Evolutionary conservation across 2,797 vertebrate genomes (phyloP).

Genomic region (Coreius guichenoti): DNA sequence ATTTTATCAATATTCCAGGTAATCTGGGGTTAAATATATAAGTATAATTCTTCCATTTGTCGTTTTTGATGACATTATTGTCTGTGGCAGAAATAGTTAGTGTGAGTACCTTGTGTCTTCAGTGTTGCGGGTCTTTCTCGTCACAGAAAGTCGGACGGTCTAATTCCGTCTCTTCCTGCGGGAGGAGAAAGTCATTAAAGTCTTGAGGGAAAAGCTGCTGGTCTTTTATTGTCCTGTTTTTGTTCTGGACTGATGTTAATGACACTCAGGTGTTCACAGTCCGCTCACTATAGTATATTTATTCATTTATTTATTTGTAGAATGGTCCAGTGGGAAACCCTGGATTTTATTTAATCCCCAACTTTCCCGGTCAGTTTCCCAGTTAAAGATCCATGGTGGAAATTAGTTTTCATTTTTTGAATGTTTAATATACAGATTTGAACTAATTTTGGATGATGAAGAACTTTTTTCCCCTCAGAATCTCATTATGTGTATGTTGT

Average conservation of each 20-base stretch:
- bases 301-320: neutral
- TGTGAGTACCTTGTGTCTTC: no score
- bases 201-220: neutral
- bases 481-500: neutral
- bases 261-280: constrained; percentile 13
- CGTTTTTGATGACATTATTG: no score
- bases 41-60: no score
- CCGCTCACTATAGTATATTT: no score
- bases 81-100: no score
- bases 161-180: constrained; percentile 2
- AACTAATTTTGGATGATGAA: neutral
- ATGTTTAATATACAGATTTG: neutral
- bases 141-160: neutral
- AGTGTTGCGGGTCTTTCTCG: neutral
- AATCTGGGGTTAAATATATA: no score
- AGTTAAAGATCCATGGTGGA: neutral
- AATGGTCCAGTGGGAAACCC: neutral
- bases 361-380: neutral
- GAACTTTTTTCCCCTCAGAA: no score
- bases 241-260: neutral
- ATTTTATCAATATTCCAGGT: no score
- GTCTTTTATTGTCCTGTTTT: no score
- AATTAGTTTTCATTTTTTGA: neutral
- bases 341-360: neutral
- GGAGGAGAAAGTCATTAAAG: neutral